Evolutionary conservation across 2,113 vertebrate genomes (phyloP).

Genomic region (Ammodytes marinus): DNA sequence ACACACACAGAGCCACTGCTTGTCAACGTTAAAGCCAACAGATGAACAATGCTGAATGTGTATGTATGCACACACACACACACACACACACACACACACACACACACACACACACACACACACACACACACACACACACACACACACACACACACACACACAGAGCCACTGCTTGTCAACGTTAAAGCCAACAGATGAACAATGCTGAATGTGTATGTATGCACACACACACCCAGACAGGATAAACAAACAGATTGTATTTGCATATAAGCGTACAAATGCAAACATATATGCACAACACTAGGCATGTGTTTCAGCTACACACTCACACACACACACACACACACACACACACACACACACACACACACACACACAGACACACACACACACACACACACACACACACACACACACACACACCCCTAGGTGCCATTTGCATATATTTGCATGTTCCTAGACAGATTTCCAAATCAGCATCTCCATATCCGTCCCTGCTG

Average conservation of each 20-base stretch:
- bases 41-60: neutral
- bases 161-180: constrained; percentile 18
- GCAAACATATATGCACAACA: constrained; percentile 47
- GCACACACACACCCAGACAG: neutral
- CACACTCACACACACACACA: constrained; percentile 29
- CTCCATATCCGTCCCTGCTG: constrained; percentile 71
- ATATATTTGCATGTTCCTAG: constrained; percentile 81
- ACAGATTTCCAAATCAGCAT: constrained; percentile 79
- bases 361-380: constrained; percentile 44
- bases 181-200: constrained; percentile 26
- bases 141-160: too few relatives aligned
- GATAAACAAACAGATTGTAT: constrained; percentile 40
- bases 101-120: neutral
- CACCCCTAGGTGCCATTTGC: constrained; percentile 58
- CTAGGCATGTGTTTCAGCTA: constrained; percentile 47
- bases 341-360: constrained; percentile 44
- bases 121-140: constrained; percentile 8
- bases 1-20: constrained; percentile 4
- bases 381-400: constrained; percentile 43
- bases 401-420: constrained; percentile 51
- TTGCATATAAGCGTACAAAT: constrained; percentile 59
- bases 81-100: constrained; percentile 1
- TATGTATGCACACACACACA: neutral
- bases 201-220: neutral
- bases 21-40: constrained; percentile 26